phyloP scores from a whole-genome alignment of 2,797 vertebrate genomes.

The Neostethus bicornis region DNA sequence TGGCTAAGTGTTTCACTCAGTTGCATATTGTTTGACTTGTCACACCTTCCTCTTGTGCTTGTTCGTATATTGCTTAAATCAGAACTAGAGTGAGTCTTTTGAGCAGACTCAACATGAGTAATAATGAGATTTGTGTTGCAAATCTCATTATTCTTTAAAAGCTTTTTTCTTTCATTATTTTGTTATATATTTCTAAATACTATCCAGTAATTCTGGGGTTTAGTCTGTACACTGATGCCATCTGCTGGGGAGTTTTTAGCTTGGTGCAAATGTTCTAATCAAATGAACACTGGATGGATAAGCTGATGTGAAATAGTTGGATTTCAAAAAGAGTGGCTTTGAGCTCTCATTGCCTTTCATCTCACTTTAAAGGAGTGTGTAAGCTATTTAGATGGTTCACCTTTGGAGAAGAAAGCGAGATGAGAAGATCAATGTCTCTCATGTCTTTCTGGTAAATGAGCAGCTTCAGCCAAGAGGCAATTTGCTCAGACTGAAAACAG shows the following conservation, averaged over 20 bases:
- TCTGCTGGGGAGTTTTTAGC: slow-evolving; percentile 52
- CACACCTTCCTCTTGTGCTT: slow-evolving; percentile 13
- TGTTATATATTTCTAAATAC: too few species aligned
- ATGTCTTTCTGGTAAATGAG: slow-evolving; percentile 20
- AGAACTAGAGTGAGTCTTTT: slow-evolving; percentile 30
- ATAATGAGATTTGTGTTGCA: slow-evolving; percentile 56
- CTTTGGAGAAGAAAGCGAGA: slow-evolving; percentile 22
- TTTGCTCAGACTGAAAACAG: slow-evolving; percentile 30
- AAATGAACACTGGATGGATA: slow-evolving; percentile 4
- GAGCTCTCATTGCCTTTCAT: slow-evolving; percentile 21
- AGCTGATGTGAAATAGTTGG: background rate
- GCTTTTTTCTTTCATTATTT: slow-evolving; percentile 48
- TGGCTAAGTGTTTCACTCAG: slow-evolving; percentile 31
- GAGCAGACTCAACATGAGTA: slow-evolving; percentile 32
- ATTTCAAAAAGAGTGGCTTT: slow-evolving; percentile 15
- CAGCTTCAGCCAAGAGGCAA: slow-evolving; percentile 10
- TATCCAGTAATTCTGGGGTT: slow-evolving; percentile 39
- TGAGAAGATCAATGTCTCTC: slow-evolving; percentile 28
- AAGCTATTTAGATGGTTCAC: slow-evolving; percentile 25
- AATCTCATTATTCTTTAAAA: slow-evolving; percentile 53
- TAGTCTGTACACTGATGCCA: slow-evolving; percentile 46
- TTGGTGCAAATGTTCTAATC: background rate
- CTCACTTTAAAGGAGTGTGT: slow-evolving; percentile 25
- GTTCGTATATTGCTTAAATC: slow-evolving; percentile 31
- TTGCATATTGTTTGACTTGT: slow-evolving; percentile 26